Evolutionary conservation across 2,797 vertebrate species (phyloP).

Genomic region (Valencia hispanica): DNA sequence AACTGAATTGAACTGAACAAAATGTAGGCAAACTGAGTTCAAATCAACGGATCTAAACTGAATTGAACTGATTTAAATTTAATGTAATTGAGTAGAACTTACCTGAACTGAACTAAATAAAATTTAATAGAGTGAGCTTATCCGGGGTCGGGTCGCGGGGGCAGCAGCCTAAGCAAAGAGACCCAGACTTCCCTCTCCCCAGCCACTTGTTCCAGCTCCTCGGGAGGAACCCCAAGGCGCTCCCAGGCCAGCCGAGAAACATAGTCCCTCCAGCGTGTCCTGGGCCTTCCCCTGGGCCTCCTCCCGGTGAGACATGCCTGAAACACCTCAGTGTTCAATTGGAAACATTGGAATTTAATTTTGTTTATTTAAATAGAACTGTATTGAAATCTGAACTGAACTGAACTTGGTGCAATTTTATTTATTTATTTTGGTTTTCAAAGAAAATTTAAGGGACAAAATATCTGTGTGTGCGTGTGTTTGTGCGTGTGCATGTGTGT

Average conservation of each 20-base stretch:
- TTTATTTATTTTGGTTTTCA: not conserved
- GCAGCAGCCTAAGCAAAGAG: too few relatives aligned
- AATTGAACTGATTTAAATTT: not conserved
- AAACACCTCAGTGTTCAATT: too few relatives aligned
- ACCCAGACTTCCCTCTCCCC: too few relatives aligned
- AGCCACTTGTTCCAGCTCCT: too few relatives aligned
- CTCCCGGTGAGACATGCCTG: too few relatives aligned
- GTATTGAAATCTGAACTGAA: not conserved
- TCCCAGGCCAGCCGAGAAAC: too few relatives aligned
- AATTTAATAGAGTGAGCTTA: too few relatives aligned
- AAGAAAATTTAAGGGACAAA: not conserved
- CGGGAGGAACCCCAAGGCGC: too few relatives aligned
- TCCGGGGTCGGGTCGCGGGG: too few relatives aligned
- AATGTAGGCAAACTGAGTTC: not conserved
- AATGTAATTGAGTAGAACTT: too few relatives aligned
- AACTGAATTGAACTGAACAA: not conserved
- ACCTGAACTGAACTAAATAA: not conserved
- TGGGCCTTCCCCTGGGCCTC: too few relatives aligned
- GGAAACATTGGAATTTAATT: not conserved
- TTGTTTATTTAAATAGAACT: not conserved
- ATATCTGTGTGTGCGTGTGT: not conserved
- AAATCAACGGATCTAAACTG: not conserved
- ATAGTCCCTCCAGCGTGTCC: too few relatives aligned
- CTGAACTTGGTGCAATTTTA: not conserved
- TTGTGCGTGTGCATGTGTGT: not conserved